Evolutionary conservation across 2,113 vertebrate species (phyloP).

Genomic region (Caracal caracal): DNA sequence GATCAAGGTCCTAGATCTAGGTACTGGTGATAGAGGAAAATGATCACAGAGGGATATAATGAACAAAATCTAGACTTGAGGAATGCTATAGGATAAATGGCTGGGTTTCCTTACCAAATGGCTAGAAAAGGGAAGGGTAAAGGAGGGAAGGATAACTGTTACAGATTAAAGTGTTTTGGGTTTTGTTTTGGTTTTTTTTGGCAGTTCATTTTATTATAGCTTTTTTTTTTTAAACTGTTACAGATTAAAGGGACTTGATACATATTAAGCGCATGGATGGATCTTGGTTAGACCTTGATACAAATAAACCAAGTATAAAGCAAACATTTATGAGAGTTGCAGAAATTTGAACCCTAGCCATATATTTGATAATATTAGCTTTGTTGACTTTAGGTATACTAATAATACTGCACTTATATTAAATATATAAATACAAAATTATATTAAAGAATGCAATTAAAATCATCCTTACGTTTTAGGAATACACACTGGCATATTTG

Average conservation of each 20-base stretch:
- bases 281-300: background rate
- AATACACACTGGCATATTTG: background rate
- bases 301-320: background rate
- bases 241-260: background rate
- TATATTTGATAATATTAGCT: background rate
- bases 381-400: background rate
- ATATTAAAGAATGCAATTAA: too few relatives aligned
- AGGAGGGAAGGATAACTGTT: background rate
- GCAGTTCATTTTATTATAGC: background rate
- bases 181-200: background rate
- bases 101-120: background rate
- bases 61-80: background rate
- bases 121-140: too few relatives aligned
- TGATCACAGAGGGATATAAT: background rate
- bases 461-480: background rate
- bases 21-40: background rate
- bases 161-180: background rate
- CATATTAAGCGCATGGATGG: background rate
- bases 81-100: background rate
- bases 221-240: background rate
- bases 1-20: background rate
- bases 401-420: background rate
- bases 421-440: background rate
- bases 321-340: background rate
- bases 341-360: background rate